These are phyloP conservation scores for Odobenus rosmarus DNA, from an alignment of 2,113 vertebrate genomes.

Conservation along the genomic window DNA sequence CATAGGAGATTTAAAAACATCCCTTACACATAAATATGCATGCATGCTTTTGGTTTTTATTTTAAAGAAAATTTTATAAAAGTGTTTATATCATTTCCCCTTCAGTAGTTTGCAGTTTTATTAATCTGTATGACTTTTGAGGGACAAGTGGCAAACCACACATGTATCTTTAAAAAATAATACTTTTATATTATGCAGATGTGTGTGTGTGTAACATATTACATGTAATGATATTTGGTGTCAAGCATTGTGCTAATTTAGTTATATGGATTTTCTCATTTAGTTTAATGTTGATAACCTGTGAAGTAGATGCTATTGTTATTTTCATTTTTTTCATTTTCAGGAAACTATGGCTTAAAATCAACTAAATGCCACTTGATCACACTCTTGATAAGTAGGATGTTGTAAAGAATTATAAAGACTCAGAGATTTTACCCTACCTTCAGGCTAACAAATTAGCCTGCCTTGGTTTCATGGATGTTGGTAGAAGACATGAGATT, in stretches of 20 bases:
- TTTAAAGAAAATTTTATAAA: constrained; percentile 32
- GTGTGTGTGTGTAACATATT: not conserved
- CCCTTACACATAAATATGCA: not conserved
- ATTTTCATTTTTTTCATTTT: constrained; percentile 61
- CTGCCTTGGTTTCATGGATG: not conserved
- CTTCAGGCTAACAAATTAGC: not conserved
- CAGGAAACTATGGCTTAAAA: not conserved
- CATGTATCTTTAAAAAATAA: not conserved
- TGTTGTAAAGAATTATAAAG: not conserved
- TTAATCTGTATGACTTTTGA: not conserved
- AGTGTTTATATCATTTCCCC: not conserved
- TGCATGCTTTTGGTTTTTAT: not conserved
- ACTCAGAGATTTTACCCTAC: not conserved
- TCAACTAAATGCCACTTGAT: not conserved
- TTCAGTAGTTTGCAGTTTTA: constrained; percentile 4
- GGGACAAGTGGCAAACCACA: not conserved
- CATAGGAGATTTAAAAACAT: not conserved
- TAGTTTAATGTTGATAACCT: not conserved
- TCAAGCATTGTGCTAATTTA: constrained; percentile 18
- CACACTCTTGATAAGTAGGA: not conserved
- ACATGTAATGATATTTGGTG: not conserved
- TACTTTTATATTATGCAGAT: not conserved
- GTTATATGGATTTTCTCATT: constrained; percentile 8
- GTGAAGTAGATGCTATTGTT: not conserved
- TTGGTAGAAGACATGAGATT: not conserved